phyloP scores from a whole-genome alignment of 2,797 vertebrate genomes.

The Philypnodon macrostomus region DNA sequence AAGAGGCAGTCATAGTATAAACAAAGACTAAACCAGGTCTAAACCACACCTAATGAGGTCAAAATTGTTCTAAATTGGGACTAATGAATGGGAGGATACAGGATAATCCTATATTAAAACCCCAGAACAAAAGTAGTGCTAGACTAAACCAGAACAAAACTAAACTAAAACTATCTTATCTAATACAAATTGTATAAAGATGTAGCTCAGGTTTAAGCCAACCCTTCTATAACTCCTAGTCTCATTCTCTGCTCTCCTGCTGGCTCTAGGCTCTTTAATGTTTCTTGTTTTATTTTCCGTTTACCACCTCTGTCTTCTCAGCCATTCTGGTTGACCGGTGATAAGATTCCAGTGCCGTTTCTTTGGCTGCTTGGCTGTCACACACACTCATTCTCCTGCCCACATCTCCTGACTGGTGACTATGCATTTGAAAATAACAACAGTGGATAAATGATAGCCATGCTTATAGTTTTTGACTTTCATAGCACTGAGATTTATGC shows the following conservation, averaged over 20 bases:
- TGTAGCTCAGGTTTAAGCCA: too few relatives aligned
- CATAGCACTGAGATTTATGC: slow-evolving; percentile 16
- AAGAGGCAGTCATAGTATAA: too few relatives aligned
- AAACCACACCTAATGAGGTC: too few relatives aligned
- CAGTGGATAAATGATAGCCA: slow-evolving; percentile 19
- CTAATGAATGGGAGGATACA: too few relatives aligned
- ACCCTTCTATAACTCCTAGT: too few relatives aligned
- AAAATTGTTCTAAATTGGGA: too few relatives aligned
- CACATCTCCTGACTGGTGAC: neutral
- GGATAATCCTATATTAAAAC: too few relatives aligned
- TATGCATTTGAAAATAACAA: slow-evolving; percentile 20
- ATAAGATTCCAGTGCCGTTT: slow-evolving; percentile 29
- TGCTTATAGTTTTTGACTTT: slow-evolving; percentile 22
- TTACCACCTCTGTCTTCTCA: slow-evolving; percentile 16
- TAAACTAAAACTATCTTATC: too few relatives aligned
- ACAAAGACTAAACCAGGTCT: too few relatives aligned
- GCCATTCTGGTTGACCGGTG: slow-evolving; percentile 32
- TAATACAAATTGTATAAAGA: too few relatives aligned
- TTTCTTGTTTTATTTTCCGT: slow-evolving; percentile 20
- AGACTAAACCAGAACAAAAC: too few relatives aligned
- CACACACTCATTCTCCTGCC: slow-evolving; percentile 30
- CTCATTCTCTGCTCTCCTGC: slow-evolving; percentile 36
- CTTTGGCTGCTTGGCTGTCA: slow-evolving; percentile 23
- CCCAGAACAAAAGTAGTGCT: too few relatives aligned
- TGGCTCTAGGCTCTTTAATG: slow-evolving; percentile 33